Evolutionary conservation across 2,888 invertebrate species (phyloP), one percentile per base, ranked within the genome.

Genomic region (Lycaena phlaeas): DNA sequence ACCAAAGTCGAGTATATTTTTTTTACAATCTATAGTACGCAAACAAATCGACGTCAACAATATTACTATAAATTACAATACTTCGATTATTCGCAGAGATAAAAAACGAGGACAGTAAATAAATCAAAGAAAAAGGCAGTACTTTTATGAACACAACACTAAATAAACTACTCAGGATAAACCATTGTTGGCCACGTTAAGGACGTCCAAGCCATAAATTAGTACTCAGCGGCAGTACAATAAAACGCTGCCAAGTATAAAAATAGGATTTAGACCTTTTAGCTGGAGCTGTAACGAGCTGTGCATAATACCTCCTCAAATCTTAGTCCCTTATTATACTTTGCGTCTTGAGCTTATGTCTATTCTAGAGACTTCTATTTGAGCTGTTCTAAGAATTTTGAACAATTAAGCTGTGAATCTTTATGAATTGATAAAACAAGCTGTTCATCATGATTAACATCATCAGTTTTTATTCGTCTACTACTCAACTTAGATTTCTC

Each of bases 201-300:
- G 30, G 30, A 18, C 34, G 34, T 34, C 18, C 34, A 18, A 18
- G 11, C 34, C 17, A 34, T 34, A 34, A 34, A 34, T 34, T 34
- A 34, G 34, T 11, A 18, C 34, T 18, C 34, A 18, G 12, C n/a
- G 30, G 18, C 18, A 11, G 34, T 22, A 11, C 17, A 31, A 34
- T 34, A 34, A 34, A 34, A 34, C 34, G 17, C 30, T 30, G 15
- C 18, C 12, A 12, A 18, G 18, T 34, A 34, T 34, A 34, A 34
- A 34, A 15, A 10, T 30, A 15, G 34, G 17, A 34, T 34, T 34
- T 34, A 34, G 34, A 34, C 34, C 34, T 34, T 31, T 31, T 18
- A 34, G 34, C 22, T 11, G 34, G 3, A n/a, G n/a, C 30, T 11
- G 10, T 30, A 30, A 30, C 30, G 30, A 30, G 30, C 15, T 30